A percentile compares a stretch with the other conserved stretches of the same genome.
phyloP scores from a whole-genome alignment of 2,113 vertebrate species.

The Tragelaphus imberbis region DNA sequence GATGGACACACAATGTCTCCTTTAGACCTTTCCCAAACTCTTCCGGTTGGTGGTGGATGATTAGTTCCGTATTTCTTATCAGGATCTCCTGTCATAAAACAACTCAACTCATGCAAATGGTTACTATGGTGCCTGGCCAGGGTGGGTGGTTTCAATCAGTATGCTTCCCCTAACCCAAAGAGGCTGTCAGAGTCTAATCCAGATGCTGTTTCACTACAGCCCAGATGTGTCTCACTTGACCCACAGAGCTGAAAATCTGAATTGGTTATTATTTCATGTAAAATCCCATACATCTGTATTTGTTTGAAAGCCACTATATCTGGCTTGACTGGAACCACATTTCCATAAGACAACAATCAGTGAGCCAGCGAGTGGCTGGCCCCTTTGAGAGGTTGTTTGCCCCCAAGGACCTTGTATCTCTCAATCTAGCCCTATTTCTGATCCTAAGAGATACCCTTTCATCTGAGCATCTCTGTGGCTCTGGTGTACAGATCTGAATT shows the following conservation, averaged over 20 bases:
- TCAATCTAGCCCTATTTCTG: not conserved
- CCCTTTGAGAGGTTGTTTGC: not conserved
- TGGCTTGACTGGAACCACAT: not conserved
- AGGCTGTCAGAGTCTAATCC: not conserved
- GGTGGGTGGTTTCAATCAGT: no score
- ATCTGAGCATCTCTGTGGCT: not conserved
- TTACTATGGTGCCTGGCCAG: no score
- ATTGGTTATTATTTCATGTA: not conserved
- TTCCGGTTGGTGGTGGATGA: no score
- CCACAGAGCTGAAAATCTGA: not conserved
- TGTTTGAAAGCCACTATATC: not conserved
- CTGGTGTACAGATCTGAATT: not conserved
- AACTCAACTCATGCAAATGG: no score
- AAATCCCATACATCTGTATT: not conserved
- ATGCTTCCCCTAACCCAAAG: no score
- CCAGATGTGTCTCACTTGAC: not conserved
- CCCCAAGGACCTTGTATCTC: not conserved
- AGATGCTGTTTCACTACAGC: not conserved
- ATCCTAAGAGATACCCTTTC: not conserved
- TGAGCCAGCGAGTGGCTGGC: not conserved
- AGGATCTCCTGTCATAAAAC: no score
- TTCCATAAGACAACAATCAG: not conserved
- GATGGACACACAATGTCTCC: no score
- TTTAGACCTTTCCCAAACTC: no score
- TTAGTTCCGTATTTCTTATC: no score